These are phyloP conservation scores for Fukomys damarensis DNA, from an alignment of 2,113 vertebrate genomes.

Conservation along the genomic window DNA sequence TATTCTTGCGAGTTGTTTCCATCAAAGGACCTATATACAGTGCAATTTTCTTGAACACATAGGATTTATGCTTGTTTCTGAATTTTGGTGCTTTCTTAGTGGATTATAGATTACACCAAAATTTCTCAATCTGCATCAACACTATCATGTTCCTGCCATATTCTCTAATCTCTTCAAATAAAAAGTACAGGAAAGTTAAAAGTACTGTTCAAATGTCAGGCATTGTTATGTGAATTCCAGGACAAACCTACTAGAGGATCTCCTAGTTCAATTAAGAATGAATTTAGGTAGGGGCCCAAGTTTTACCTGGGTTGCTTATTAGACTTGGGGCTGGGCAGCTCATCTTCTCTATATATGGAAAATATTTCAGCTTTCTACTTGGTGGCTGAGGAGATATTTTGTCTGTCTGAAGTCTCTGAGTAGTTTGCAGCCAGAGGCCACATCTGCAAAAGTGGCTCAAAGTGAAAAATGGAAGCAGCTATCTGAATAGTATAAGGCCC, in stretches of 20 bases:
- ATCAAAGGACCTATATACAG: neutral
- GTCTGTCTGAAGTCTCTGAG: neutral
- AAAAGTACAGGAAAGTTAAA: slow-evolving; percentile 8
- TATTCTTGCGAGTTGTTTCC: neutral
- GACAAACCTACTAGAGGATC: neutral
- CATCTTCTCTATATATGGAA: neutral
- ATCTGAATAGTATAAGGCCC: slow-evolving; percentile 15
- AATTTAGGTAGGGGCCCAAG: neutral
- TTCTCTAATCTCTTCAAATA: slow-evolving; percentile 45
- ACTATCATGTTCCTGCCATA: neutral
- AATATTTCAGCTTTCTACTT: slow-evolving; percentile 48
- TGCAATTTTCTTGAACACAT: neutral
- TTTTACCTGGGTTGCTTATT: neutral
- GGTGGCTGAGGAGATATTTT: neutral
- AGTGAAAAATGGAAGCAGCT: neutral
- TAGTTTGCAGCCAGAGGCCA: slow-evolving; percentile 18
- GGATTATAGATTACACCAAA: neutral
- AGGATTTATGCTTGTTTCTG: neutral
- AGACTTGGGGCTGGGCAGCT: neutral
- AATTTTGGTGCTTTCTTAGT: slow-evolving; percentile 30
- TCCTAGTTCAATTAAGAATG: neutral
- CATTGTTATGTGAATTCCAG: neutral
- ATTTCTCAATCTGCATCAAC: neutral
- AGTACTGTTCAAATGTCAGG: neutral
- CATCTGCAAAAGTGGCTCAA: slow-evolving; percentile 32